Conservation (phyloP, 2,888 invertebrate genomes). For the Altica lythri region DNA sequence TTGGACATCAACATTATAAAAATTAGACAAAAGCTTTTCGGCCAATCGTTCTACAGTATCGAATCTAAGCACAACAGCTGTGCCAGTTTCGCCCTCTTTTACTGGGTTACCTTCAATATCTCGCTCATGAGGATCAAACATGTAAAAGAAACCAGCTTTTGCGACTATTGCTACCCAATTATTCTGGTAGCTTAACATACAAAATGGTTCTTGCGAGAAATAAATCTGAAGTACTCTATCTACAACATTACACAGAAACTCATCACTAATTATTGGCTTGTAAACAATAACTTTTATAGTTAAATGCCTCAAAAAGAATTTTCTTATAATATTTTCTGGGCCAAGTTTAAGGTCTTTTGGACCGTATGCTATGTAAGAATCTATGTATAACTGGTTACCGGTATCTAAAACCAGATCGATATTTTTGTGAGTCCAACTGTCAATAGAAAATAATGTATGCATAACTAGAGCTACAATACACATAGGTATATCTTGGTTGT, state of each 20-base stretch:
- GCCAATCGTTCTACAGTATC: conserved; percentile 36
- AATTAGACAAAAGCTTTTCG: conserved; percentile 41
- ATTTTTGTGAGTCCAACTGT: conserved; percentile 61
- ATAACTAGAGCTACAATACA: conserved; percentile 63
- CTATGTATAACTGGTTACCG: conserved; percentile 65
- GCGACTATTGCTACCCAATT: conserved; percentile 63
- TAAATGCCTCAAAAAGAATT: conserved; percentile 62
- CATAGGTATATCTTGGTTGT: conserved; percentile 58
- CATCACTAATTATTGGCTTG: conserved; percentile 47
- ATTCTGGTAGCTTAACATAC: conserved; percentile 61
- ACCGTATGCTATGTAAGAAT: conserved; percentile 63
- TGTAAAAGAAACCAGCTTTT: conserved; percentile 61
- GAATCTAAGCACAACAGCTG: conserved; percentile 43
- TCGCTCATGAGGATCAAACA: conserved; percentile 66
- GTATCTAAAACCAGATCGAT: conserved; percentile 63
- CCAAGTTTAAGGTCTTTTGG: conserved; percentile 56
- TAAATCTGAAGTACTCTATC: conserved; percentile 59
- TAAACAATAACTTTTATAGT: conserved; percentile 49
- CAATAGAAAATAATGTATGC: conserved; percentile 58
- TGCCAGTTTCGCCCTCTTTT: conserved; percentile 31
- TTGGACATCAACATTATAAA: conserved; percentile 15
- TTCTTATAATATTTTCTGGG: conserved; percentile 56
- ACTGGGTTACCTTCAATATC: conserved; percentile 57
- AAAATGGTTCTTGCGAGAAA: conserved; percentile 62
- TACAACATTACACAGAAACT: conserved; percentile 40